Base-by-base conservation (phyloP, 2,888 invertebrate genomes). In the Nomada hirtipes region DNA sequence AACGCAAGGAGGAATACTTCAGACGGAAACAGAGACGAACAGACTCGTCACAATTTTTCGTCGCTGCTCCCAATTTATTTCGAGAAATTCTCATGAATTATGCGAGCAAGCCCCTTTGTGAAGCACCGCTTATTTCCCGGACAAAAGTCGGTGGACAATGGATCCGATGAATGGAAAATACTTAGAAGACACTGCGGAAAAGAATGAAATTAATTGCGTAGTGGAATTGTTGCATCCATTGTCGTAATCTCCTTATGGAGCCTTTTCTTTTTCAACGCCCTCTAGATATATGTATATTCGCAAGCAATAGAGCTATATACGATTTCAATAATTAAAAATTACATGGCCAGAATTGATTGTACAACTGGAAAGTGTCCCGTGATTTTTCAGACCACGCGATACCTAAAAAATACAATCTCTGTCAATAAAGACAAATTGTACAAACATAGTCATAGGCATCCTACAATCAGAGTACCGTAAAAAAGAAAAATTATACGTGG, bases 11-110 rank as follows among this genome's bases (percentile, higher is more conserved):
- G 55, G 55, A 23, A 42, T 68, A 63, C 44, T 44, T 20, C 7
- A 15, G 50, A 42, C 9, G 26, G 7, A 0, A 20, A 13, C 20
- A 13, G 18, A 18, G 18, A 9, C n/a, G 20, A 7, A 9, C 53
- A 4, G 44, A 59, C 29, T 42, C 20, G 4, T 18, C 18, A 10
- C 26, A 65, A 18, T 20, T 65, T 61, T 20, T 61, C 67, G 15
- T 26, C 55, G 50, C 53, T 20, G 15, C 26, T 13, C 47, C 47
- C 47, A 63, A 36, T 74, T 63, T 68, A 63, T 44, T n/a, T n/a
- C 15, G 15, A 52, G 55, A 13, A 75, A 59, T 75, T 69, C 52
- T 69, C 26, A 10, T 75, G 52, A 69, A 60, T 69, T 55, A 64
- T 44, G n/a, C 53, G 23, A 42, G 53, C 36, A 9, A 11, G 55